Conservation (phyloP, 2,888 invertebrate genomes). For the Amphipyra berbera region DNA sequence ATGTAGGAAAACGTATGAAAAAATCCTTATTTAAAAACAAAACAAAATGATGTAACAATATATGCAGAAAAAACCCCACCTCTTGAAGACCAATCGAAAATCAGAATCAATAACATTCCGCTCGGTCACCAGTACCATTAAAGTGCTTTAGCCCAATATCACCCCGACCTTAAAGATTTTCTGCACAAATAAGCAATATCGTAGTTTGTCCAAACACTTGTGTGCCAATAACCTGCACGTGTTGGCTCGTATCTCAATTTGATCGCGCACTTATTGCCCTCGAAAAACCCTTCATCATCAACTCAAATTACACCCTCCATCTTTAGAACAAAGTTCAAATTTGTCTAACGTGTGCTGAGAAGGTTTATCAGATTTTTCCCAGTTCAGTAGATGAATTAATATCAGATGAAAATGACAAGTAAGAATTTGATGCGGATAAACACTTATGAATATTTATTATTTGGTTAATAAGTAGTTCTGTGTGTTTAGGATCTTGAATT, state of each 20-base stretch:
- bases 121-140: slow-evolving; percentile 46
- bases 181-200: slow-evolving; percentile 85
- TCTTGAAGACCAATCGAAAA: slow-evolving; percentile 41
- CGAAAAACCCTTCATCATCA: slow-evolving; percentile 51
- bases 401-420: slow-evolving; percentile 77
- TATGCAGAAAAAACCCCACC: slow-evolving; percentile 11
- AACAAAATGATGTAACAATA: too few relatives aligned
- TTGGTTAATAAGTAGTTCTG: slow-evolving; percentile 38
- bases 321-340: slow-evolving; percentile 35
- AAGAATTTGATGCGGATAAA: slow-evolving; percentile 63
- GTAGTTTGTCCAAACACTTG: slow-evolving; percentile 87
- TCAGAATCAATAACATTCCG: slow-evolving; percentile 38
- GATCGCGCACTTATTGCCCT: slow-evolving; percentile 78
- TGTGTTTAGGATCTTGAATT: slow-evolving; percentile 26
- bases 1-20: too few relatives aligned
- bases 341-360: slow-evolving; percentile 7
- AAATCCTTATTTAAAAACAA: too few relatives aligned
- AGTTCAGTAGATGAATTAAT: slow-evolving; percentile 78
- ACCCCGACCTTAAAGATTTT: slow-evolving; percentile 72
- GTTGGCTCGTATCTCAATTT: slow-evolving; percentile 86
- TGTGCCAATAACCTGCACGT: slow-evolving; percentile 87
- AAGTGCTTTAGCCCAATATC: slow-evolving; percentile 51
- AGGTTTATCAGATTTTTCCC: slow-evolving; percentile 68
- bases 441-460: slow-evolving; percentile 65
- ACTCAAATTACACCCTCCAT: slow-evolving; percentile 41